Base-by-base conservation (phyloP, 1,140 invertebrate species). In the Drosophila bocki region DNA sequence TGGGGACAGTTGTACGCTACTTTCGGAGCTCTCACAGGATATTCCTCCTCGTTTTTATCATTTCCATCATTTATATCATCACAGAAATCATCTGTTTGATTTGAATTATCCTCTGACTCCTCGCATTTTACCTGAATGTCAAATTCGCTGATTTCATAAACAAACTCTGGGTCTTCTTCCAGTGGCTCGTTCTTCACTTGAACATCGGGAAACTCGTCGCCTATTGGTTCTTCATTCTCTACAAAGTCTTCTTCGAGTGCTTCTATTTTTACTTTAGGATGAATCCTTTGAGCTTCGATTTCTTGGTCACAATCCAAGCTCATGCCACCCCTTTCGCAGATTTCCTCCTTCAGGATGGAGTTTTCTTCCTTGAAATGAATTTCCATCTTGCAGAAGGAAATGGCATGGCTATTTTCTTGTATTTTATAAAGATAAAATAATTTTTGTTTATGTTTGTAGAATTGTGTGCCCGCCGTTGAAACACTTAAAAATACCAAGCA, bases 181-280 rank as follows among this genome's bases (percentile, higher is more conserved):
- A 60, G 12, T 15, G 54, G 54, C 33, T 63, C 60, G 35, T 41
- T 63, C 13, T 63, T 59, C 3, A 63, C 60, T 7, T 60, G 29
- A 22, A 54, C 5, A 22, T 39, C 35, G 3, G 7, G 3, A 0
- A 15, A 15, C 13, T 54, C 17, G 12, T 22, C 17, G 9, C 1
- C 19, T 9, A 37, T 19, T 37, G 7, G 22, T 9, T 54, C 17
- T 13, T 22, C 1, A 13, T 22, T 54, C 7, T 15, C 51, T 15
- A 15, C 11, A 15, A 22, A 54, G 39, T 39, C 35, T 9, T 17
- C 7, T 39, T 26, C 8, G 8, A 7, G 1, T 11, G 9, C 7
- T 15, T n/a, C 19, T 7, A 1, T 56, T 39, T 56, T 56, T 1
- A n/a, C 13, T 39, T 8, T 3, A 13, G 13, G 0, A 7, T 11